Evolutionary conservation across 30 jellyfish, hydroid and myxozoan species (phyloP), one percentile per base, ranked within the genome.

Genomic region (Aurelia coerulea): DNA sequence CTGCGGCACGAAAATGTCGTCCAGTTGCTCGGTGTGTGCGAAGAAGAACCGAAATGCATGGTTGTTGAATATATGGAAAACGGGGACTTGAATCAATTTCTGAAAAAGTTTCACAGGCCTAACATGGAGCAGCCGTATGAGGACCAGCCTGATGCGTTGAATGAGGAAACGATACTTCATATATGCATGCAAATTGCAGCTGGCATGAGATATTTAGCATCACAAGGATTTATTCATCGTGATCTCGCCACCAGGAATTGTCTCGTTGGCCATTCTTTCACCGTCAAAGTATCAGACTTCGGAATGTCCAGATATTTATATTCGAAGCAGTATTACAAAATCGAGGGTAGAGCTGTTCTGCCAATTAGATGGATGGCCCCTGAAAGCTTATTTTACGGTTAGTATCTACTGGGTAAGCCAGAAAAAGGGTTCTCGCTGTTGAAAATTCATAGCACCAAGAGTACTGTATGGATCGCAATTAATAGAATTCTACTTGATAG

Each of bases 331-430:
- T 92, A 92, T 62, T 92, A 92, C 91, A 79, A 96, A 33, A 81
- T 92, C 70, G 98, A 92, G 65, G 98, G 98, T 2, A 92, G 86
- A 79, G 98, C 98, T 15, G 96, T 92, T 17, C 80, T 92, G 35
- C 98, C 98, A 18, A 92, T 92, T 56, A 85, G 98, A 33, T 92
- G 98, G 98, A 92, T 92, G 98, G 98, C 98, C 10, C 98, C 98
- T 2, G 98, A 92, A 63, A 88, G 97, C 70, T 41, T 93, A 5
- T 93, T 88, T 63, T 93, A 93, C 59, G 98, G 98, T 93, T 14
- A 50, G 96, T 68, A 7, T 39, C 6, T 34, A 50, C 10, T 72
- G 46, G 15, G 13, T 31, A 8, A 65, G 10, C 32, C 75, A n/a
- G 75, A 31, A 15, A 65, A 11, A 65, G 39, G 18, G 32, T 8